Evolutionary conservation across 2,113 vertebrate genomes (phyloP).

Genomic region (Sminthopsis crassicaudata): DNA sequence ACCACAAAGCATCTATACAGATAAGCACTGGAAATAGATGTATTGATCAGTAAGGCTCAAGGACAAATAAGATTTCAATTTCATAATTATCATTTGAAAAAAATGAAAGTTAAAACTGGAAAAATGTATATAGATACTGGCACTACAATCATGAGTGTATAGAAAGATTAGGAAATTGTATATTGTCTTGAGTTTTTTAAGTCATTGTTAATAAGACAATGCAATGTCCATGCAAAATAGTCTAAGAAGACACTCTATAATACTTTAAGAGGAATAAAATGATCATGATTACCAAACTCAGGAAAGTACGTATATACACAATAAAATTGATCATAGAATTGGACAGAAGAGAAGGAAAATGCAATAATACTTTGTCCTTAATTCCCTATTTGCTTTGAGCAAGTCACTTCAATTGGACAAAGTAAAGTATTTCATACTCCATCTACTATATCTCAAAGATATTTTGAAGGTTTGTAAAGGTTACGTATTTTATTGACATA

Average conservation of each 20-base stretch:
- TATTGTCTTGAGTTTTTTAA: background rate
- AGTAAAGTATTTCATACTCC: background rate
- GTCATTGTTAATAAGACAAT: too few species aligned
- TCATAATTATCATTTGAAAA: background rate
- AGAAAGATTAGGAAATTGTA: background rate
- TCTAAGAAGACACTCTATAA: background rate
- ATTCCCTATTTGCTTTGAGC: background rate
- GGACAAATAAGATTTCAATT: background rate
- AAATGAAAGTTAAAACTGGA: background rate
- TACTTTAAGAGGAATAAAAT: background rate
- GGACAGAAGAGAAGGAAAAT: background rate
- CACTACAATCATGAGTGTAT: background rate
- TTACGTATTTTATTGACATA: background rate
- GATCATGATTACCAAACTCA: background rate
- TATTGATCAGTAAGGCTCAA: background rate
- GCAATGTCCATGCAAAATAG: background rate
- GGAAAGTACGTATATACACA: background rate
- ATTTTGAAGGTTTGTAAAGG: background rate
- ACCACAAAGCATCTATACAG: background rate
- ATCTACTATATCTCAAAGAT: background rate
- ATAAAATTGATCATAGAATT: background rate
- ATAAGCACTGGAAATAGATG: background rate
- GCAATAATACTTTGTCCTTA: background rate
- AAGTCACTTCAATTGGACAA: background rate
- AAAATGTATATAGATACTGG: background rate